These are phyloP conservation scores for Drosophila yakuba DNA, from an alignment of 1,140 invertebrate species.

Conservation along the genomic window DNA sequence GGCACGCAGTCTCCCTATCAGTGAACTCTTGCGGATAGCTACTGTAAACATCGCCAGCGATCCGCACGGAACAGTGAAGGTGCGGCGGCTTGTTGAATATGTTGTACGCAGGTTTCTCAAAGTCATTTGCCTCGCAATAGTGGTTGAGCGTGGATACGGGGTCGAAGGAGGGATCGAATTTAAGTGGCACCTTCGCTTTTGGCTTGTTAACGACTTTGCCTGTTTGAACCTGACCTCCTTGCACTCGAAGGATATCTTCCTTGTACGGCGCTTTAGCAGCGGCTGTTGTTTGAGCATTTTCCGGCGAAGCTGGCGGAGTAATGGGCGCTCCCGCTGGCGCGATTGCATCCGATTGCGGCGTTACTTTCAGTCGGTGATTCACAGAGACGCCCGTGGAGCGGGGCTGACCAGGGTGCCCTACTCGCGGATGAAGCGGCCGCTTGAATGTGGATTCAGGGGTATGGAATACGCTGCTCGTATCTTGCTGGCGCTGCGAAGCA, in stretches of 20 bases:
- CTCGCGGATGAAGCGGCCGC: slow-evolving; percentile 30
- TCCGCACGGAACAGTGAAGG: slow-evolving; percentile 60
- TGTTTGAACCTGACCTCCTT: background rate
- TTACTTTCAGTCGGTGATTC: slow-evolving; percentile 61
- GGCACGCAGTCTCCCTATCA: slow-evolving; percentile 44
- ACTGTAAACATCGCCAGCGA: slow-evolving; percentile 60
- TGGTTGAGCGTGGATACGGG: slow-evolving; percentile 42
- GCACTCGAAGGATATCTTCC: background rate
- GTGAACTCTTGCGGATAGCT: slow-evolving; percentile 72
- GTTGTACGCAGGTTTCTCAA: slow-evolving; percentile 50
- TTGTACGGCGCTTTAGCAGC: background rate
- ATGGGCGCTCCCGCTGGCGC: slow-evolving; percentile 8
- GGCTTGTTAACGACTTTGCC: background rate
- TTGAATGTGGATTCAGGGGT: background rate
- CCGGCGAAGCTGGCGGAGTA: slow-evolving; percentile 60
- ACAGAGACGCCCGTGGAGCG: slow-evolving; percentile 45
- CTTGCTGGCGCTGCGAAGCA: slow-evolving; percentile 30
- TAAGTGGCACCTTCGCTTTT: slow-evolving; percentile 1
- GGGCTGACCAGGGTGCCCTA: background rate
- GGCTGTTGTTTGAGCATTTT: slow-evolving; percentile 13
- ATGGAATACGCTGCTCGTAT: background rate
- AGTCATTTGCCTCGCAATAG: slow-evolving; percentile 57
- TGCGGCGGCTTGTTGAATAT: slow-evolving; percentile 21
- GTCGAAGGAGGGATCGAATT: slow-evolving; percentile 38
- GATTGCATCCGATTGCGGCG: slow-evolving; percentile 1